Conservation (phyloP, 2,888 invertebrate genomes). For the Hermodice carunculata region DNA sequence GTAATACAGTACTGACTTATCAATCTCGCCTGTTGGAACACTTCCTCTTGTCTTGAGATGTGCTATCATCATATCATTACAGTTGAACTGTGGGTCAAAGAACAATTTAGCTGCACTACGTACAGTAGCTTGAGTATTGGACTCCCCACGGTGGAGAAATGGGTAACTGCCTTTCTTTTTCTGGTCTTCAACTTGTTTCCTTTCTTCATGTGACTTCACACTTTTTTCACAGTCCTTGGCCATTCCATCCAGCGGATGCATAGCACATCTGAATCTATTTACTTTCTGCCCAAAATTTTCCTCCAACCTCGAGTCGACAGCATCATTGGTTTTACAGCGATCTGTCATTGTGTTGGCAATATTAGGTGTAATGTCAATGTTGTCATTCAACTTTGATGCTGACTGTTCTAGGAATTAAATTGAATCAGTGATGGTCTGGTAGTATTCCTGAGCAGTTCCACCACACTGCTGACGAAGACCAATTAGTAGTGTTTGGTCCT, state of each 20-base stretch:
- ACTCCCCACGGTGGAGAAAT: neutral
- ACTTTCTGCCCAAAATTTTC: neutral
- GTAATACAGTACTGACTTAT: neutral
- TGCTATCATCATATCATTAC: neutral
- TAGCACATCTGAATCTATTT: neutral
- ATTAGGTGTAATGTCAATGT: neutral
- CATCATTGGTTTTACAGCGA: neutral
- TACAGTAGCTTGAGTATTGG: neutral
- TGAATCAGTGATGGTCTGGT: neutral
- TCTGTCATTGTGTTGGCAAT: neutral
- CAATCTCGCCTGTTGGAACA: neutral
- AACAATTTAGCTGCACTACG: neutral
- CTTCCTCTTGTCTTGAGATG: neutral
- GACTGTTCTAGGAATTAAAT: neutral
- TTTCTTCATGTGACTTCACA: neutral
- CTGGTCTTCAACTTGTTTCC: neutral
- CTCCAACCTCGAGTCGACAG: no score
- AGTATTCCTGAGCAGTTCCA: neutral
- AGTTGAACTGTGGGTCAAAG: neutral
- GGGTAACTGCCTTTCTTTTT: neutral
- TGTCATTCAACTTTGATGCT: neutral
- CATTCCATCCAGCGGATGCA: neutral
- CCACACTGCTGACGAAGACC: neutral
- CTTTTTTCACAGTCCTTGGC: neutral
- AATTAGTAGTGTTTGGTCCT: neutral